Percentiles rank a stretch among this genome's conserved stretches.
phyloP scores from a whole-genome alignment of 2,797 vertebrate genomes.

The Brachyrhaphis roseni region DNA sequence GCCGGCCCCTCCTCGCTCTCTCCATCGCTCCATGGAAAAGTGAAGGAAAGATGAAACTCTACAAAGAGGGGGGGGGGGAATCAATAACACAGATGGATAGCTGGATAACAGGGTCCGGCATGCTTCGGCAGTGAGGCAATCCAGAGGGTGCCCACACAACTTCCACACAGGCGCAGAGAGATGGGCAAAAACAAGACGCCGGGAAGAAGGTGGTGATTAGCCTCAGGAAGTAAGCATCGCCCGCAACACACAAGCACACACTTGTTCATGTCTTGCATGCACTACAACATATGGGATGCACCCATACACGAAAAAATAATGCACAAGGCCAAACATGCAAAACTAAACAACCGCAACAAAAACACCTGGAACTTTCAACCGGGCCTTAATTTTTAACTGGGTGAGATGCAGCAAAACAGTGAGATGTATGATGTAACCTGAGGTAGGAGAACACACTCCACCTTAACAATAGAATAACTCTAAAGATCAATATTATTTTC shows the following conservation, averaged over 20 bases:
- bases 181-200: constrained; percentile 73
- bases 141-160: constrained; percentile 86
- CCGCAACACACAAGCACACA: constrained; percentile 62
- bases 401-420: constrained; percentile 28
- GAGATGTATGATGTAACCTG: constrained; percentile 35
- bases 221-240: constrained; percentile 77
- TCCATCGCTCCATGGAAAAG: constrained; percentile 75
- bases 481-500: constrained; percentile 50
- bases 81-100: constrained; percentile 87
- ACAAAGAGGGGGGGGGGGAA: constrained; percentile 78
- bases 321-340: constrained; percentile 5
- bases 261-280: constrained; percentile 38
- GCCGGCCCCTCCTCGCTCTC: constrained; percentile 62
- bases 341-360: constrained; percentile 20
- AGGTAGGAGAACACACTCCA: constrained; percentile 29
- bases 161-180: constrained; percentile 80
- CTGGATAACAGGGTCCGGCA: constrained; percentile 85
- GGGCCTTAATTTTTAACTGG: constrained; percentile 12
- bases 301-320: constrained; percentile 26
- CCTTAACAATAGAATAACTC: constrained; percentile 24
- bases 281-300: constrained; percentile 30
- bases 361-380: constrained; percentile 9
- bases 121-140: constrained; percentile 83
- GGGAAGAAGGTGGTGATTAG: constrained; percentile 77
- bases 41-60: constrained; percentile 85